Conservation (phyloP, 1,140 invertebrate species). For the Phymorhynchus buccinoides region DNA sequence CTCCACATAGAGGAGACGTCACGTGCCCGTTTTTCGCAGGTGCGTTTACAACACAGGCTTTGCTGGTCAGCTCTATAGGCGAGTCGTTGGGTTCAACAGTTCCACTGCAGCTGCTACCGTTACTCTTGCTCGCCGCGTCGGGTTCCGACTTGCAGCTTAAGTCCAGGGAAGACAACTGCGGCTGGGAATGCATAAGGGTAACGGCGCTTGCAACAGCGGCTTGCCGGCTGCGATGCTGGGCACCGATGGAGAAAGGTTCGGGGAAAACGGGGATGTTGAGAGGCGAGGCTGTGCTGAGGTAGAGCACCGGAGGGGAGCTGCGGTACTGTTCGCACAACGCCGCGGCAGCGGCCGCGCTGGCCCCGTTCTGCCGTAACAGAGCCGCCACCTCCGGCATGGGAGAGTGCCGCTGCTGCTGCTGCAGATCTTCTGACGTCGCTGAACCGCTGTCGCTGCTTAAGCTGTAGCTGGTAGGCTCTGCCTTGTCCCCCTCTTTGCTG, state of each 20-base stretch:
- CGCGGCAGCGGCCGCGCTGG: constrained; percentile 9
- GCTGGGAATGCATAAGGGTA: constrained; percentile 14
- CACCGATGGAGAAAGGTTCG: constrained; percentile 44
- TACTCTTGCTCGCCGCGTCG: constrained; percentile 13
- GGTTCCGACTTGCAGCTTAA: constrained; percentile 19
- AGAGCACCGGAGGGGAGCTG: constrained; percentile 31
- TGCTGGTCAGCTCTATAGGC: constrained; percentile 34
- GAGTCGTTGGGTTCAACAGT: constrained; percentile 7
- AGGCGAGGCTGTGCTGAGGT: constrained; percentile 26
- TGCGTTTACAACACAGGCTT: neutral
- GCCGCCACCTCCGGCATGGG: constrained; percentile 32
- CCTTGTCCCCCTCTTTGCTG: neutral
- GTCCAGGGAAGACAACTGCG: constrained; percentile 38
- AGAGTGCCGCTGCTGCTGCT: constrained; percentile 23
- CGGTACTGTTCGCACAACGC: constrained; percentile 35
- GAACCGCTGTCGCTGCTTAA: constrained; percentile 26
- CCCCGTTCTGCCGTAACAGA: constrained; percentile 36
- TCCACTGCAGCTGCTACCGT: neutral
- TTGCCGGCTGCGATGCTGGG: constrained; percentile 28
- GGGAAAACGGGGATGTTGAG: constrained; percentile 50
- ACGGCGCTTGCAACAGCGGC: constrained; percentile 16
- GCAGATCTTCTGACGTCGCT: neutral
- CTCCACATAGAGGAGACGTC: neutral
- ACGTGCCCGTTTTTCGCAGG: constrained; percentile 27
- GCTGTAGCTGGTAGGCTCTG: constrained; percentile 40